phyloP scores from a whole-genome alignment of 2,888 invertebrate species.

The Phengaris arion region DNA sequence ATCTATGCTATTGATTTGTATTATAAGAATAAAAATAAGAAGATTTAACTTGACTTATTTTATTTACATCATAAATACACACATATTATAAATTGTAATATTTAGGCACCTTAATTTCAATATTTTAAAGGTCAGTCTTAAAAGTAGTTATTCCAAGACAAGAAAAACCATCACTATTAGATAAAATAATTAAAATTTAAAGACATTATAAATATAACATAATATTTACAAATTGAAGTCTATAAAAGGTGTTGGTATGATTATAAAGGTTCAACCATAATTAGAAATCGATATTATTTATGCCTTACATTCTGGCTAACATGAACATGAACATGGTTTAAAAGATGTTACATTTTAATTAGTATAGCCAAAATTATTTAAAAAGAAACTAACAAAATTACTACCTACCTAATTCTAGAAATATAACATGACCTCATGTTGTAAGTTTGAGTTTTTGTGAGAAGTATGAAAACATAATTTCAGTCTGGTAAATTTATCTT shows the following conservation, averaged over 20 bases:
- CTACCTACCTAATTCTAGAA: too few relatives aligned
- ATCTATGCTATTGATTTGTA: constrained; percentile 81
- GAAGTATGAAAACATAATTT: background rate
- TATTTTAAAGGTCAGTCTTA: constrained; percentile 15
- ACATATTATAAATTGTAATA: background rate
- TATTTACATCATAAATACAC: constrained; percentile 36
- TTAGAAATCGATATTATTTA: too few relatives aligned
- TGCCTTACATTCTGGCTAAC: background rate
- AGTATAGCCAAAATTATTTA: too few relatives aligned
- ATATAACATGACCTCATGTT: too few relatives aligned
- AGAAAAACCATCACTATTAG: background rate
- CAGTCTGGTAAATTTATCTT: background rate
- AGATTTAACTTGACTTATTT: constrained; percentile 44
- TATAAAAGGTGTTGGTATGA: background rate
- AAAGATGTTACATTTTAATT: background rate
- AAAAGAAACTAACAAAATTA: too few relatives aligned
- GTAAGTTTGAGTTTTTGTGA: background rate
- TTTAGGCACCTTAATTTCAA: constrained; percentile 4
- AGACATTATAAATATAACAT: constrained; percentile 3
- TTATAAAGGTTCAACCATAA: background rate
- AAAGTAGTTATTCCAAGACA: background rate
- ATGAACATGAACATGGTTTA: background rate
- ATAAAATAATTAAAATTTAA: background rate
- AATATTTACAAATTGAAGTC: constrained; percentile 1
- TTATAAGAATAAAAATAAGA: constrained; percentile 70